Base-by-base conservation (phyloP, 2,888 invertebrate genomes). In the Sarcophaga carnaria region DNA sequence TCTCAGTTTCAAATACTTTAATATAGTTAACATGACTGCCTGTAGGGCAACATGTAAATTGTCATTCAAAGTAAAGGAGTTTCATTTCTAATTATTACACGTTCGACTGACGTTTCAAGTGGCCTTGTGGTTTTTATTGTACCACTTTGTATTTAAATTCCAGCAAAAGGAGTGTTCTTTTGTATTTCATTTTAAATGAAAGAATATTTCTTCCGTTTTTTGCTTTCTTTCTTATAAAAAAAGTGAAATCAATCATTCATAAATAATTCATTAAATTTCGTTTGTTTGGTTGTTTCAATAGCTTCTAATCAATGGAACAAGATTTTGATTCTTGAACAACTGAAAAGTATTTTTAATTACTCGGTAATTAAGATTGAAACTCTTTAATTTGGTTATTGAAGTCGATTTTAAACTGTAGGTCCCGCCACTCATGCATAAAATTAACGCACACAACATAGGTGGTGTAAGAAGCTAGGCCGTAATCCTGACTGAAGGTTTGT, bases 41-140 rank as follows among this genome's bases (percentile, higher is more conserved):
- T 37, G 37, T 37, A 37, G 37, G 2, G 8, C 37, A 37, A 37
- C 6, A 37, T 8, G 37, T 37, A 37, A 8, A 37, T 37, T 54
- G 3, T 54, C 17, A 54, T 10, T 17, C 12, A 54, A 1, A 17
- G 27, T 72, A 60, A 47, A n/a, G 47, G n/a, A 77, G 82, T 85
- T 79, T 64, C 47, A n/a, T 47, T 25, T 45, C 27, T 54, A 84
- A 75, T 74, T 70, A 81, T 71, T 78, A 81, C 37, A 81, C 78
- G 77, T 81, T 84, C 60, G 70, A 79, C 66, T 84, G 69, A 75
- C 63, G 10, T 74, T 80, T 67, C 64, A 69, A 76, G 54, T 79
- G 79, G 75, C 79, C 82, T 86, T 83, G 86, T 83, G 76, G 79
- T 75, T 72, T 86, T 83, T 54, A 80, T 80, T 75, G 54, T 76